Percentiles rank a stretch among this genome's conserved stretches.
Evolutionary conservation across 2,888 invertebrate species (phyloP).

Genomic region (Cistogaster globosa): DNA sequence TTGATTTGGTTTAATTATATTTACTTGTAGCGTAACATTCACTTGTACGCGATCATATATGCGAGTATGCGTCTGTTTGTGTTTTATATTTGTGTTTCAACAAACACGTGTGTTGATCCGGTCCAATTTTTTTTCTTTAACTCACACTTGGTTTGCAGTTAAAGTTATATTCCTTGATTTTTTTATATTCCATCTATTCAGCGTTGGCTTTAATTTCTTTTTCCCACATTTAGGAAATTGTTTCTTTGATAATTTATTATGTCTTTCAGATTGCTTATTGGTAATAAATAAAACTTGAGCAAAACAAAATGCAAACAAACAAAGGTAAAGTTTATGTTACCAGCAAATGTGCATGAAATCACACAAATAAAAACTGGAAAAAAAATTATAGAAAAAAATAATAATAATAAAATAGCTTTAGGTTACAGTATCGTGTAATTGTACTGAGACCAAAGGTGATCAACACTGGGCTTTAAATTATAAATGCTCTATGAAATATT

Average conservation of each 20-base stretch:
- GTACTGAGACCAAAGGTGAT: conserved; percentile 51
- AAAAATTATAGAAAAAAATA: conserved; percentile 10
- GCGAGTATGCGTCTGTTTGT: not conserved
- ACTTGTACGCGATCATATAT: not conserved
- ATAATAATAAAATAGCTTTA: conserved; percentile 22
- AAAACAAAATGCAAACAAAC: conserved; percentile 3
- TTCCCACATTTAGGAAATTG: conserved; percentile 64
- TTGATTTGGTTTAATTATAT: not conserved
- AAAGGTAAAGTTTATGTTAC: conserved; percentile 31
- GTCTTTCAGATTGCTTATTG: conserved; percentile 20
- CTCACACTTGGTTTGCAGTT: not conserved
- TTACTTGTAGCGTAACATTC: not conserved
- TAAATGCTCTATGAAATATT: not conserved
- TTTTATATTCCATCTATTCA: conserved; percentile 20
- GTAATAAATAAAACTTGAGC: conserved; percentile 22
- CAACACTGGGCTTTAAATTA: conserved; percentile 43
- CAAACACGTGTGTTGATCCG: conserved; percentile 69
- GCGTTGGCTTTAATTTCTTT: conserved; percentile 64
- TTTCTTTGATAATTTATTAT: not conserved
- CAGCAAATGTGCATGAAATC: conserved; percentile 40
- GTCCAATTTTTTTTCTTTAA: conserved; percentile 47
- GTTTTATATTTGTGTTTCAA: conserved; percentile 2
- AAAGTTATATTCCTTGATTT: conserved; percentile 3
- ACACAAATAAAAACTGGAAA: not conserved
- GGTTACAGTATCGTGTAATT: conserved; percentile 52